phyloP scores from a whole-genome alignment of 2,113 vertebrate genomes.

The Heterochromis multidens region DNA sequence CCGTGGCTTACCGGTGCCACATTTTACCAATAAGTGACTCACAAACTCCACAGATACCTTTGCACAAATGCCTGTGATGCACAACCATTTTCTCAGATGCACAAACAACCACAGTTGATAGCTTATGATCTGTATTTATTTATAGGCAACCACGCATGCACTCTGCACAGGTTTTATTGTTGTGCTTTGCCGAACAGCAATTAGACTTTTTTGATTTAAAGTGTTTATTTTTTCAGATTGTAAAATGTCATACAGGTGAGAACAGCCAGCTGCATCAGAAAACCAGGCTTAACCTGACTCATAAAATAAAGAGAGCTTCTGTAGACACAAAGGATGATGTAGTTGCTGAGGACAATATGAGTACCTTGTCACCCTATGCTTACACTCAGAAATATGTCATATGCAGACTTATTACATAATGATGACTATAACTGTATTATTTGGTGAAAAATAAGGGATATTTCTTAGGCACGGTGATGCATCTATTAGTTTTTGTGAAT shows the following conservation, averaged over 20 bases:
- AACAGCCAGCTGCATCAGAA: background rate
- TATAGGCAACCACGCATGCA: background rate
- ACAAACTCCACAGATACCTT: conserved; percentile 28
- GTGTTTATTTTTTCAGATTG: background rate
- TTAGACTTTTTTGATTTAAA: background rate
- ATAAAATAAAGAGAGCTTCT: background rate
- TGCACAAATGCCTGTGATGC: conserved; percentile 3
- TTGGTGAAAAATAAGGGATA: background rate
- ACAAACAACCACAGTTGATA: background rate
- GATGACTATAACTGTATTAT: background rate
- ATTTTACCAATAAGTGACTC: conserved; percentile 49
- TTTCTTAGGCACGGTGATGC: background rate
- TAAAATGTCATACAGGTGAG: background rate
- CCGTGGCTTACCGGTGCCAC: conserved; percentile 5
- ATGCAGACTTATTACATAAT: background rate
- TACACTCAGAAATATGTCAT: background rate
- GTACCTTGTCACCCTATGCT: background rate
- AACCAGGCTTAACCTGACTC: background rate
- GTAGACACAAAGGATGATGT: background rate
- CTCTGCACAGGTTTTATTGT: background rate
- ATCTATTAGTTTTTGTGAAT: background rate
- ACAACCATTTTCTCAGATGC: background rate
- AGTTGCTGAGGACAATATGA: background rate
- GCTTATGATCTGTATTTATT: background rate
- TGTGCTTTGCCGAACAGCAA: background rate